Evolutionary conservation across 2,113 vertebrate genomes (phyloP).

Genomic region (Gavia stellata): DNA sequence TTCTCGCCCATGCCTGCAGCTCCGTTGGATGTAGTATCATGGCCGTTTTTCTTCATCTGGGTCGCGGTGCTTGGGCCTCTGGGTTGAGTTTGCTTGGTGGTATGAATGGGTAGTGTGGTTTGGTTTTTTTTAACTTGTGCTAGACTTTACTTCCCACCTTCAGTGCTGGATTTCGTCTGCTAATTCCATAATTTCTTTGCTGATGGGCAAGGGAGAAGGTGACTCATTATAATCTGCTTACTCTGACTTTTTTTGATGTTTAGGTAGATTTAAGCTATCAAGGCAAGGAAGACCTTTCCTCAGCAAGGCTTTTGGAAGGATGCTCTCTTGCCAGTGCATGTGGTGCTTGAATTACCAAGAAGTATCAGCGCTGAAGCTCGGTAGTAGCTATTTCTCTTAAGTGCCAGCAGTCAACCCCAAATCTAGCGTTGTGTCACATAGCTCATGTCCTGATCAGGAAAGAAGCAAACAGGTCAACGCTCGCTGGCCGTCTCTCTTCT

Average conservation of each 20-base stretch:
- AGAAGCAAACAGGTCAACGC: neutral
- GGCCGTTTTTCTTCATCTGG: neutral
- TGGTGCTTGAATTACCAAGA: neutral
- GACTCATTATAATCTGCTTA: neutral
- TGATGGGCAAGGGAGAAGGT: neutral
- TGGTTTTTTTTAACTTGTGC: neutral
- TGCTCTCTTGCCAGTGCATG: neutral
- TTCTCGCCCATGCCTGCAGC: rapidly evolving
- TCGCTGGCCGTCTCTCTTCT: neutral
- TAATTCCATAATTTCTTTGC: neutral
- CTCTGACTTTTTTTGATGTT: neutral
- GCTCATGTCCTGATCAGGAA: neutral
- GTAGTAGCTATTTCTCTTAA: neutral
- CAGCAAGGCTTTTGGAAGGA: neutral
- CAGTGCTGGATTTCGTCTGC: neutral
- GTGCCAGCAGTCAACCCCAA: neutral
- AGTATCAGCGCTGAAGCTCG: neutral
- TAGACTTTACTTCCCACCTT: neutral
- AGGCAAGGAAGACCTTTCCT: neutral
- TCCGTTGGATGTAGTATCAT: rapidly evolving
- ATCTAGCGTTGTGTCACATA: neutral
- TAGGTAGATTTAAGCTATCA: neutral
- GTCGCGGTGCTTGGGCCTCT: neutral
- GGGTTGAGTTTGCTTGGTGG: neutral
- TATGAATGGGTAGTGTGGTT: neutral